Evolutionary conservation across 2,113 vertebrate species (phyloP), one percentile per base, ranked within the genome.

Genomic region (Corynorhinus townsendii): DNA sequence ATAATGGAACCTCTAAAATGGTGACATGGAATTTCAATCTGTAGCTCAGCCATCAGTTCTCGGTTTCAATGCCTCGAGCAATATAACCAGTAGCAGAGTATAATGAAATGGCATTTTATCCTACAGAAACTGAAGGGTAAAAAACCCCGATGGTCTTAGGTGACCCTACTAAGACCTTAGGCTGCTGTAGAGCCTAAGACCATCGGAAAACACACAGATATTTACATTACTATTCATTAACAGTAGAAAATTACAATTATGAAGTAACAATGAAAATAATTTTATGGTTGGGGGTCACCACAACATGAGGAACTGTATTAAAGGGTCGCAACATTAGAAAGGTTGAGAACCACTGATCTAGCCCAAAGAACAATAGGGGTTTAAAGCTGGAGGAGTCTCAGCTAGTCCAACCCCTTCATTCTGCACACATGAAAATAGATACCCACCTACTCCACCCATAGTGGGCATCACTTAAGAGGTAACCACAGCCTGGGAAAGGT

Each of bases 21-120:
- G 71, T 69, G 89, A 90, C 77, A 56, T 86, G 94, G 87, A 45
- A n/a, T 97, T 98, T 96, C 95, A 73, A 3, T 14, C 73, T 75
- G 62, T 10, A 10, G 35, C 33, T 84, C 93, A 38, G 19, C 77
- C 22, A 45, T 93, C 19, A 30, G 71, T 33, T 45, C n/a, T 80
- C 72, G 80, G 33, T 85, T 89, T 83, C 49, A n/a, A n/a, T 24
- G 38, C 26, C 43, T 30, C 4, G 0, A 69, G 62, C 72, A 91
- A 75, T 88, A 86, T 30, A 62, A 35, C 59, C 15, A 28, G 71
- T 35, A 7, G 30, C 54, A 16, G 52, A 43, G 73, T 20, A 20
- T 49, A 75, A 79, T 93, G 69, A 91, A 94, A 80, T 71, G 84
- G 19, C 62, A 72, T 83, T 88, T 81, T 92, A 89, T 80, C 7